A percentile compares a stretch with the other conserved stretches of the same genome.
These are phyloP conservation scores for Falco peregrinus DNA, from an alignment of 2,797 vertebrate genomes.

Conservation along the genomic window DNA sequence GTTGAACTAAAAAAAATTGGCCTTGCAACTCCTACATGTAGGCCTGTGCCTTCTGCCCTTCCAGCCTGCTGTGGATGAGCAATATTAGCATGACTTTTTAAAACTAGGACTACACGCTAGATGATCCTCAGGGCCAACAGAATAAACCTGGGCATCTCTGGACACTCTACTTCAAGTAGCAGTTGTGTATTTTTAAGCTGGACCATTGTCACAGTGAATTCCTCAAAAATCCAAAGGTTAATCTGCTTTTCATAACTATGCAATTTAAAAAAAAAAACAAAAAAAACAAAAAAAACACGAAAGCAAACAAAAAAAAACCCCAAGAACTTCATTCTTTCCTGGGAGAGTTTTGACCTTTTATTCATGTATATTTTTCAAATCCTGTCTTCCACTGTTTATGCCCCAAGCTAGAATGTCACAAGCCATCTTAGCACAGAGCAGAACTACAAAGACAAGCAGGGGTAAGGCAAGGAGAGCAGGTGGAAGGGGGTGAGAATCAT, in stretches of 20 bases:
- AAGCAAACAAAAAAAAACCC: background rate
- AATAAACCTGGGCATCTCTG: background rate
- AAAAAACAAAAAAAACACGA: background rate
- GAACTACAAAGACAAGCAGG: background rate
- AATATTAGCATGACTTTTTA: background rate
- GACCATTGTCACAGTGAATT: constrained; percentile 44
- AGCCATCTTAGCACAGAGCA: constrained; percentile 12
- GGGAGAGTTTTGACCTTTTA: constrained; percentile 69
- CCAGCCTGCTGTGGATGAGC: background rate
- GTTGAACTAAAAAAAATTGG: background rate
- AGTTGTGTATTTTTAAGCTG: constrained; percentile 34
- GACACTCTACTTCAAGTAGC: background rate
- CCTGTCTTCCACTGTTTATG: constrained; percentile 40
- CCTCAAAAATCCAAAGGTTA: constrained; percentile 62
- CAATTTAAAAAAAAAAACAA: background rate
- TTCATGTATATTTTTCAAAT: constrained; percentile 61
- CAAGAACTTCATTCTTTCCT: constrained; percentile 41
- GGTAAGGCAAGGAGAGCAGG: constrained; percentile 43
- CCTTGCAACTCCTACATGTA: background rate
- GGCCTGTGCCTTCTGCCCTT: background rate
- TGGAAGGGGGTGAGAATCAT: background rate
- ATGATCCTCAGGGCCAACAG: background rate
- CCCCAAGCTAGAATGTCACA: constrained; percentile 68
- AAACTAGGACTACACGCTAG: background rate
- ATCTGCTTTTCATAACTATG: constrained; percentile 54